Evolutionary conservation across 2,888 invertebrate species (phyloP).

Genomic region (Hipparchia semele): DNA sequence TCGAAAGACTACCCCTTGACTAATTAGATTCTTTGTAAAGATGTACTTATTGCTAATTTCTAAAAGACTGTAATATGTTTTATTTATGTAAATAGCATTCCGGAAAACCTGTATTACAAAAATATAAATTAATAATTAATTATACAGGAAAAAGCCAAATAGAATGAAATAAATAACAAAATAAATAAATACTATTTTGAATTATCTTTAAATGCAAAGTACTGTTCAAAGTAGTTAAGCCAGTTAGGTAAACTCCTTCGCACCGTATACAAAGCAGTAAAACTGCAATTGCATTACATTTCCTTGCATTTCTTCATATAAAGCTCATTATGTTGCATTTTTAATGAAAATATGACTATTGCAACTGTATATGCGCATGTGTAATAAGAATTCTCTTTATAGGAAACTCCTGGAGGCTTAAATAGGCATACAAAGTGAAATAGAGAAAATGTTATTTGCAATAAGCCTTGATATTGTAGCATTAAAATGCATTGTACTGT

Average conservation of each 20-base stretch:
- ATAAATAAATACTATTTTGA: too few relatives aligned
- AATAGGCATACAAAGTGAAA: conserved; percentile 23
- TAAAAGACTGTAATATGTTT: too few relatives aligned
- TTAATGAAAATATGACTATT: conserved; percentile 35
- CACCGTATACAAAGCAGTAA: conserved; percentile 10
- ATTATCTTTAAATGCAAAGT: background rate
- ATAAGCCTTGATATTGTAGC: conserved; percentile 20
- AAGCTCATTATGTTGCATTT: conserved; percentile 22
- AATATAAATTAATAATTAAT: too few relatives aligned
- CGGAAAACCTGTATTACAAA: too few relatives aligned
- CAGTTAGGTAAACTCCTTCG: conserved; percentile 11
- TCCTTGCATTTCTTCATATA: conserved; percentile 25
- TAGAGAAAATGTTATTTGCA: conserved; percentile 14
- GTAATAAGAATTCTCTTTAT: conserved; percentile 27
- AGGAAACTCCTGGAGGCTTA: conserved; percentile 15
- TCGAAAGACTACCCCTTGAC: too few relatives aligned
- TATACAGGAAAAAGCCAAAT: too few relatives aligned
- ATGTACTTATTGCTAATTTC: too few relatives aligned
- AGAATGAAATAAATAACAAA: too few relatives aligned
- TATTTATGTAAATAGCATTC: too few relatives aligned
- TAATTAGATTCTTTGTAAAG: too few relatives aligned
- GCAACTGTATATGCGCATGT: conserved; percentile 24
- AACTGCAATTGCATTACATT: conserved; percentile 22
- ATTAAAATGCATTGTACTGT: conserved; percentile 21
- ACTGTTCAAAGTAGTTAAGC: background rate